Percentiles rank a stretch among this genome's conserved stretches.
Conservation (phyloP, 1,140 invertebrate species). For the Archegozetes longisetosus region DNA sequence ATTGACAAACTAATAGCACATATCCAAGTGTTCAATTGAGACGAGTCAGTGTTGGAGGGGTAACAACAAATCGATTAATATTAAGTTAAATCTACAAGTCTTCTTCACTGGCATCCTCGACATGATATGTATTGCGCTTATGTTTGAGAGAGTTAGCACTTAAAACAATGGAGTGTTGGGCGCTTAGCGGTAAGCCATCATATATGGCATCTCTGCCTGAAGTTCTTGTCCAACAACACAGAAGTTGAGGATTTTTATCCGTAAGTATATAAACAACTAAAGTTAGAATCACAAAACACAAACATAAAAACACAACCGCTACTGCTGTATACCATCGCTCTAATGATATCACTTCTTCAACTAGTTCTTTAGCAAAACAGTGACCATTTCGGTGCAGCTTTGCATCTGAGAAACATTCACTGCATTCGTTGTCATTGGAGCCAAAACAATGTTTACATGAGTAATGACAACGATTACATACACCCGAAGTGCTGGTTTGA, state of each 20-base stretch:
- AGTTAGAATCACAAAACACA: constrained; percentile 20
- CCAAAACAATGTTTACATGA: constrained; percentile 38
- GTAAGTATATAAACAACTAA: constrained; percentile 19
- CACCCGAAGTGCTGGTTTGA: not conserved
- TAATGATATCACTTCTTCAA: constrained; percentile 16
- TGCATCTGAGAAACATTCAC: constrained; percentile 29
- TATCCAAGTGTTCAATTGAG: no score
- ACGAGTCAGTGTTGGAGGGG: no score
- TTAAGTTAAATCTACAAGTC: not conserved
- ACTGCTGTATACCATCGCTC: constrained; percentile 17
- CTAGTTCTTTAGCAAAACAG: constrained; percentile 16
- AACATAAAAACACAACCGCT: constrained; percentile 15
- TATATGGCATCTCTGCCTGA: not conserved
- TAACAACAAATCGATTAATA: no score
- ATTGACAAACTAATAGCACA: no score
- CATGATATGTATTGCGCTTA: not conserved
- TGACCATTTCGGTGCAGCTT: constrained; percentile 15
- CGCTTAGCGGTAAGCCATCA: not conserved
- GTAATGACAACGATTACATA: constrained; percentile 39
- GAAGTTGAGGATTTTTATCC: not conserved
- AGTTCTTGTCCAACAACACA: not conserved
- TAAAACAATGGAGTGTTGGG: not conserved
- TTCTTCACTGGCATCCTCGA: not conserved
- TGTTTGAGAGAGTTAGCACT: not conserved
- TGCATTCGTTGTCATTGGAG: constrained; percentile 39